Evolutionary conservation across 2,888 invertebrate genomes (phyloP).

Genomic region (Melieria crassipennis): DNA sequence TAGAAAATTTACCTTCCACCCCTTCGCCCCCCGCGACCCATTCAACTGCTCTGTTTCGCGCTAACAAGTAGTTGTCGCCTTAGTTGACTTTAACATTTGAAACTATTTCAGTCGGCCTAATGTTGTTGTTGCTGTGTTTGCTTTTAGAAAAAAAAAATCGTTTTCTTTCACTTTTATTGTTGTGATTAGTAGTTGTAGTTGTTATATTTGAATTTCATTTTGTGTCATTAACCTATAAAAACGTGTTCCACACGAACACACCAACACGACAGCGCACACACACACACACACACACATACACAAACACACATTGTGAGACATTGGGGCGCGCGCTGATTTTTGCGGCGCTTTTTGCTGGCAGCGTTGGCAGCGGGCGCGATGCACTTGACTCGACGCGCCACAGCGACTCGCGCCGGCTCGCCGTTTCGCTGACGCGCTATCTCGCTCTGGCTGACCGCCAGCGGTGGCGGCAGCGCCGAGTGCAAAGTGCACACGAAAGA

Average conservation of each 20-base stretch:
- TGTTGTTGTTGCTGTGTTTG: slow-evolving; percentile 21
- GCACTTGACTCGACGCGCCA: background rate
- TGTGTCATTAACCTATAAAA: slow-evolving; percentile 64
- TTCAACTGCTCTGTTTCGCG: background rate
- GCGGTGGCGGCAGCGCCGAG: no score
- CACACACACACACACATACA: background rate
- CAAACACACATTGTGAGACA: no score
- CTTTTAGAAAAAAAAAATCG: slow-evolving; percentile 6
- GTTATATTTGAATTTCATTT: slow-evolving; percentile 43
- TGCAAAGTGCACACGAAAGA: no score
- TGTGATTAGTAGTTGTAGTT: slow-evolving; percentile 30
- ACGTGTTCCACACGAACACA: slow-evolving; percentile 50
- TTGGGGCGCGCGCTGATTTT: no score
- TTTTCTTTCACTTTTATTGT: slow-evolving; percentile 30
- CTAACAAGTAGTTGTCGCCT: background rate
- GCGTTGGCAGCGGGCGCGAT: slow-evolving; percentile 17
- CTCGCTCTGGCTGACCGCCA: background rate
- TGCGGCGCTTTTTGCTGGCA: background rate
- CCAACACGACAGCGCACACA: background rate
- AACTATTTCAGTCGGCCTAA: background rate
- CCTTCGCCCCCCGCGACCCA: no score
- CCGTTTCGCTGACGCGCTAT: background rate
- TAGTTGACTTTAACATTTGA: background rate
- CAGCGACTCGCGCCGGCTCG: no score
- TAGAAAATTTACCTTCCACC: no score